Evolutionary conservation across 1,140 invertebrate genomes (phyloP).

Genomic region (Lineus longissimus): DNA sequence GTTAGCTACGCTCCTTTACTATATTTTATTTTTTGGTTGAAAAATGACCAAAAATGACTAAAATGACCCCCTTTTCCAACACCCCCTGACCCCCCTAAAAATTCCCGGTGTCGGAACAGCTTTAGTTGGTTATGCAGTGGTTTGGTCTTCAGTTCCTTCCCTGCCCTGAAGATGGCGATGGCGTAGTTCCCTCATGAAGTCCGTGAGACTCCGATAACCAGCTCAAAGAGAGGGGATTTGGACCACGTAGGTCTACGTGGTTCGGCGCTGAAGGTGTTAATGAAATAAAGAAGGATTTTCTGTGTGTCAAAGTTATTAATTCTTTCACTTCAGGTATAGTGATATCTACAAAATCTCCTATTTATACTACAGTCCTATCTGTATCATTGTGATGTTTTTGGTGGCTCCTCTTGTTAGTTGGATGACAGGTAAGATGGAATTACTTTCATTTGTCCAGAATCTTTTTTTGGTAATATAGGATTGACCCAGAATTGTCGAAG

Average conservation of each 20-base stretch:
- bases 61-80: too few relatives aligned
- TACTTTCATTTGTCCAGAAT: background rate
- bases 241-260: too few relatives aligned
- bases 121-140: background rate
- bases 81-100: too few relatives aligned
- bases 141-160: background rate
- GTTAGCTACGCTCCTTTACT: too few relatives aligned
- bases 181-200: too few relatives aligned
- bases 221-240: too few relatives aligned
- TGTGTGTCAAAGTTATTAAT: background rate
- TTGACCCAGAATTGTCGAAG: background rate
- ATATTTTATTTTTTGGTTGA: too few relatives aligned
- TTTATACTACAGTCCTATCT: background rate
- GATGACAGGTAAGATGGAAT: background rate
- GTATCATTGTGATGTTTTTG: background rate
- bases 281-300: background rate
- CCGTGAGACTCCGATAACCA: too few relatives aligned
- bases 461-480: background rate
- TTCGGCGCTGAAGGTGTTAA: too few relatives aligned
- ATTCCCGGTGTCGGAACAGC: too few relatives aligned
- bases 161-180: too few relatives aligned
- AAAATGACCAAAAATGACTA: too few relatives aligned
- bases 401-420: constrained; percentile 1
- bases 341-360: constrained; percentile 9
- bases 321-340: constrained; percentile 2